Conservation (phyloP, 2,113 vertebrate species). For the Myodes glareolus region DNA sequence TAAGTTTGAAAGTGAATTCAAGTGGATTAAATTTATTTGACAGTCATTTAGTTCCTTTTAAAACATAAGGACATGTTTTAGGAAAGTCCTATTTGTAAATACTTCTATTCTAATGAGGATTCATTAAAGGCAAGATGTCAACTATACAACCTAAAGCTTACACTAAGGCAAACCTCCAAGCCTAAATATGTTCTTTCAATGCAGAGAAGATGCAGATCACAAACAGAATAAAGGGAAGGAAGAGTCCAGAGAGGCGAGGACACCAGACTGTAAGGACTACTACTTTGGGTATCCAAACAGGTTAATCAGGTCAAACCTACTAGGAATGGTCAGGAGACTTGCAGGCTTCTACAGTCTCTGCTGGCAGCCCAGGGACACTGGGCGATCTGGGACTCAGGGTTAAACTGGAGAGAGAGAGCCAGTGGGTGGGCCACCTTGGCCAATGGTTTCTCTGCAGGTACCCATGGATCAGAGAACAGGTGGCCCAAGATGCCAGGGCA, state of each 20-base stretch:
- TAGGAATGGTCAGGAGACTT: neutral
- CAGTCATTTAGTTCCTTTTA: neutral
- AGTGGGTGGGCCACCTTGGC: rapidly evolving
- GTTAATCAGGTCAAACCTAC: neutral
- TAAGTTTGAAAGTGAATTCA: neutral
- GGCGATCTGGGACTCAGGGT: neutral
- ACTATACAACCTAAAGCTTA: neutral
- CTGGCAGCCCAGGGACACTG: neutral
- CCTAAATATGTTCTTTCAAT: neutral
- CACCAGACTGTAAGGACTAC: neutral
- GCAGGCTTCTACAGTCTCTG: neutral
- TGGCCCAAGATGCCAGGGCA: neutral
- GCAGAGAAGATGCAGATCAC: neutral
- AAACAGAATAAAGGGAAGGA: neutral
- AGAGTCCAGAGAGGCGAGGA: neutral
- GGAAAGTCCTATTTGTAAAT: neutral
- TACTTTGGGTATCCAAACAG: neutral
- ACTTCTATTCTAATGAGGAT: neutral
- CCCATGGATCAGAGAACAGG: too few relatives aligned
- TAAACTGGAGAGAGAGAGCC: neutral
- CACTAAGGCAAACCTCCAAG: neutral
- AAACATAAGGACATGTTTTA: neutral
- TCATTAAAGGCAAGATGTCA: slow-evolving; percentile 16
- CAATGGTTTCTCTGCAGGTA: neutral
- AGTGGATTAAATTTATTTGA: neutral